Conservation (phyloP, 2,888 invertebrate species). For the Elegia similella region DNA sequence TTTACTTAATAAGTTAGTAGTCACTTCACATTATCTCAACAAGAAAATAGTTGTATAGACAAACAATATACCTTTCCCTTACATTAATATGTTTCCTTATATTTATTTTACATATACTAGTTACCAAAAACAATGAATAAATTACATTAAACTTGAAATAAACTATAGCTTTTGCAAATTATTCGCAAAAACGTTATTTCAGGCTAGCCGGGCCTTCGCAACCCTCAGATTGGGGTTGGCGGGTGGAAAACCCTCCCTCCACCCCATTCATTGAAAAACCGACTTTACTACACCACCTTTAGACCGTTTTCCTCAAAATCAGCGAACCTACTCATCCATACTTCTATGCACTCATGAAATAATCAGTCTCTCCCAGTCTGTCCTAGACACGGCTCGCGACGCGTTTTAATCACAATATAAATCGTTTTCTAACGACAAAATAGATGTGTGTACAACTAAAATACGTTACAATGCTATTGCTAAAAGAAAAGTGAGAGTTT, state of each 20-base stretch:
- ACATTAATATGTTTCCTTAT: too few relatives aligned
- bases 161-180: too few relatives aligned
- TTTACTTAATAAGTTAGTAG: too few relatives aligned
- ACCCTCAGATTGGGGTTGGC: slow-evolving; percentile 41
- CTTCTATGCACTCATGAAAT: slow-evolving; percentile 65
- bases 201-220: slow-evolving; percentile 21
- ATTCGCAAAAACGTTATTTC: background rate
- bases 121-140: too few relatives aligned
- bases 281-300: slow-evolving; percentile 18
- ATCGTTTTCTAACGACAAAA: slow-evolving; percentile 4
- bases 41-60: too few relatives aligned
- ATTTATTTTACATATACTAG: too few relatives aligned
- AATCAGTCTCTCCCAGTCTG: slow-evolving; percentile 62
- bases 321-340: slow-evolving; percentile 52
- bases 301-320: slow-evolving; percentile 28
- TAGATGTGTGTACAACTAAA: background rate
- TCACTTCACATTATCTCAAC: too few relatives aligned
- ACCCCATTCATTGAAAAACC: slow-evolving; percentile 27
- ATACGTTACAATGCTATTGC: background rate
- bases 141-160: too few relatives aligned
- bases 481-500: background rate
- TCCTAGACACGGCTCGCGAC: slow-evolving; percentile 5
- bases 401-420: background rate
- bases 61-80: too few relatives aligned
- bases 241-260: slow-evolving; percentile 41